Base-by-base conservation (phyloP, 2,113 vertebrate species). In the Xyrauchen texanus region DNA sequence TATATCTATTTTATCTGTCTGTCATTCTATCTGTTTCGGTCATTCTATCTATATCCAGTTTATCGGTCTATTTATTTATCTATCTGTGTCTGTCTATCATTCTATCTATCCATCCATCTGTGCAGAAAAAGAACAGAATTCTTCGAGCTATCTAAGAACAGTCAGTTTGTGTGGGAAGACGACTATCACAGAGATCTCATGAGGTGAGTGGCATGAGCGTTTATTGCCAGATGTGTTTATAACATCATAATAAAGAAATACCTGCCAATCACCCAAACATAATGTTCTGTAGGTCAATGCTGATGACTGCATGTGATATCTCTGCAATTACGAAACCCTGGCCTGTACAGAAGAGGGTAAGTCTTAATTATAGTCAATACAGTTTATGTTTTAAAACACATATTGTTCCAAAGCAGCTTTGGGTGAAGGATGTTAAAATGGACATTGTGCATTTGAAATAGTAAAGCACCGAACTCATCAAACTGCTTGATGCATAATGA, bases 321-420 rank as follows among this genome's bases (percentile, higher is more conserved):
- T 99, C 98, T 45, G 98, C 98, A 34, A 99, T 99, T 86, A 98
- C 96, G n/a, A 99, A 99, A 81, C 98, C 98, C 13, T 99, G 98
- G 98, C 97, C 97, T 4, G 92, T 98, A 76, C 97, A 99, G 83
- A 96, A 97, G 76, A 94, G 94, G 95, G 98, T 99, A 93, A 68
- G 88, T 2, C 2, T 10, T n/a, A 6, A 3, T 61, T 61, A 15
- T 21, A 3, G 7, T 6, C 15, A 6, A 0, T 45, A 44, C 21
- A 34, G 21, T 34, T 34, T 34, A 34, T 1, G 1, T 34, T 34
- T 34, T 34, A 34, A 34, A 34, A 34, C 3, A 34, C 21, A 34
- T 34, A 34, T 34, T 34, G 21, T 34, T 34, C 21, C 21, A 34
- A 34, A 34, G 21, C 21, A 34, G 21, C 21, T 34, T 34, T 34